Percentiles rank a stretch among this genome's conserved stretches.
Conservation (phyloP, 2,797 vertebrate genomes). For the Taenioides sp. region DNA sequence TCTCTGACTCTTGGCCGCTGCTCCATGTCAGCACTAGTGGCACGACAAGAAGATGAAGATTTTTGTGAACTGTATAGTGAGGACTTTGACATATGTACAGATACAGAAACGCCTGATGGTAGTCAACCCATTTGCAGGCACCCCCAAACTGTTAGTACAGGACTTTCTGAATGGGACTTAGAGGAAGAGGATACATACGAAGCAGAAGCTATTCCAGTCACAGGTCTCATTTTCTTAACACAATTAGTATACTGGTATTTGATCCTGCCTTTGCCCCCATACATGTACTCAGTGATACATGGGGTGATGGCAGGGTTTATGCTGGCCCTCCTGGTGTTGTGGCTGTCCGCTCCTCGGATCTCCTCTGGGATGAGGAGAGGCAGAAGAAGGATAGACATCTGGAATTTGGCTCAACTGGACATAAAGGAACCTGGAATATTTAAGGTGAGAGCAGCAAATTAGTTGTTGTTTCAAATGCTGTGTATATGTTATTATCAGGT, state of each 20-base stretch:
- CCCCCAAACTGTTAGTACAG: slow-evolving; percentile 80
- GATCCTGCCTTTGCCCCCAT: slow-evolving; percentile 88
- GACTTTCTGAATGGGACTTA: slow-evolving; percentile 81
- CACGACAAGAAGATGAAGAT: slow-evolving; percentile 93
- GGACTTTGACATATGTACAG: slow-evolving; percentile 87
- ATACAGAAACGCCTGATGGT: slow-evolving; percentile 81
- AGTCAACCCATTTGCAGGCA: slow-evolving; percentile 76
- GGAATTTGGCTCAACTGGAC: slow-evolving; percentile 82
- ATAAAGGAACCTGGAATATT: slow-evolving; percentile 92
- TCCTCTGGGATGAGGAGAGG: slow-evolving; percentile 58
- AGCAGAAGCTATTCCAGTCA: slow-evolving; percentile 77
- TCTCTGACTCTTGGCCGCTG: slow-evolving; percentile 88
- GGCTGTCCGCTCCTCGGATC: slow-evolving; percentile 82
- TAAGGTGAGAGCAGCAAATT: slow-evolving; percentile 82
- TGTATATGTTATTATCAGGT: neutral
- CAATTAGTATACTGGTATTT: slow-evolving; percentile 88
- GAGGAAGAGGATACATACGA: slow-evolving; percentile 77
- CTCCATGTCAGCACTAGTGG: slow-evolving; percentile 87
- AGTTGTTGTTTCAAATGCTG: neutral
- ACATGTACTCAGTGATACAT: slow-evolving; percentile 84
- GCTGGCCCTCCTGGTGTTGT: slow-evolving; percentile 87
- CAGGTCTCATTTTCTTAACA: slow-evolving; percentile 81
- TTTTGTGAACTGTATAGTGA: slow-evolving; percentile 93
- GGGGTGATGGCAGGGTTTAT: slow-evolving; percentile 91
- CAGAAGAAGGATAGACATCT: slow-evolving; percentile 63